Evolutionary conservation across 2,797 vertebrate genomes (phyloP).

Genomic region (Artibeus lituratus): DNA sequence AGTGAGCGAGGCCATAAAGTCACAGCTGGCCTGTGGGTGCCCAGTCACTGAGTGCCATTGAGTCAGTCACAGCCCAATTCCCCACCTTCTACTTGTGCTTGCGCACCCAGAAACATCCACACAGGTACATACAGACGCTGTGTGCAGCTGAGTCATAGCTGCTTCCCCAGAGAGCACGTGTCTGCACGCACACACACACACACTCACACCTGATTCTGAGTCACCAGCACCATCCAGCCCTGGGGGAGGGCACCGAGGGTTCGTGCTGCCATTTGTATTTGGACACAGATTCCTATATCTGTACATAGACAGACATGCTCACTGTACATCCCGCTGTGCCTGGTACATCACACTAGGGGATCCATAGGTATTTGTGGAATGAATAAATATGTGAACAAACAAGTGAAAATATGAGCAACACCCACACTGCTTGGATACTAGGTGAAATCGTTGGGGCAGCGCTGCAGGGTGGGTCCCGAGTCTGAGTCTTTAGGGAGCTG

Average conservation of each 20-base stretch:
- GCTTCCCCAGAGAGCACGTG: constrained; percentile 29
- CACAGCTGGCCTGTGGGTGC: constrained; percentile 77
- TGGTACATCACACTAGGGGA: not conserved
- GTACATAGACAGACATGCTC: accelerated
- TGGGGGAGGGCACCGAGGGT: not conserved
- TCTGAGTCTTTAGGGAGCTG: constrained; percentile 79
- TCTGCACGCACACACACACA: not conserved
- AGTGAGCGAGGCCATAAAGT: constrained; percentile 73
- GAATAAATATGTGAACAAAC: not conserved
- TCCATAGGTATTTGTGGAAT: not conserved
- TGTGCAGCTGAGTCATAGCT: constrained; percentile 25
- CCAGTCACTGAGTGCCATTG: constrained; percentile 78
- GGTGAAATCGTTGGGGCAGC: constrained; percentile 68
- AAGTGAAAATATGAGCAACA: not conserved
- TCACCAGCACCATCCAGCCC: not conserved
- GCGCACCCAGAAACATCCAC: not conserved
- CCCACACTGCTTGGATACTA: constrained; percentile 64
- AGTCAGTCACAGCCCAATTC: constrained; percentile 76
- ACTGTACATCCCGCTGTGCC: not conserved
- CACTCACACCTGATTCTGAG: constrained; percentile 19
- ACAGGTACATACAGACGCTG: not conserved
- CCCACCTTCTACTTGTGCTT: not conserved
- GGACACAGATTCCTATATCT: not conserved
- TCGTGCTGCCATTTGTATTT: not conserved
- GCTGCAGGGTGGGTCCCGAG: constrained; percentile 72